Evolutionary conservation across 1,140 invertebrate species (phyloP).

Genomic region (Panagrolaimus sp.): DNA sequence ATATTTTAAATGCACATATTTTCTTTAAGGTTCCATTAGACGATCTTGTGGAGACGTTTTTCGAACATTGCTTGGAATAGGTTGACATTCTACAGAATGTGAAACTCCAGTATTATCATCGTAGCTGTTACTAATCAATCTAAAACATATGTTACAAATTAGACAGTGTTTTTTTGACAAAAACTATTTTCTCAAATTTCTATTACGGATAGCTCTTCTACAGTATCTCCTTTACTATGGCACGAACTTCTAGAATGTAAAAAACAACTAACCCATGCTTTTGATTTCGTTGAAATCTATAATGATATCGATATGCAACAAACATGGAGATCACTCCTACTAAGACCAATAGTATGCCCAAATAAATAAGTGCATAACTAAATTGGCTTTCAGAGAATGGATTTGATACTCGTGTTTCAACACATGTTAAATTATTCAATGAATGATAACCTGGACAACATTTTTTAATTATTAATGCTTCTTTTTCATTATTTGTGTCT

Average conservation of each 20-base stretch:
- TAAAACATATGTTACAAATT: not conserved
- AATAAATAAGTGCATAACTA: not conserved
- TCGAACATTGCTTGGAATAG: not conserved
- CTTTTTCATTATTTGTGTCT: too few species aligned
- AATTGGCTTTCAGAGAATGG: not conserved
- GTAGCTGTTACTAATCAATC: conserved; percentile 6
- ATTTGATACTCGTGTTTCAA: not conserved
- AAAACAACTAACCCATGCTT: not conserved
- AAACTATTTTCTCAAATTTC: too few species aligned
- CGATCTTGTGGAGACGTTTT: too few species aligned
- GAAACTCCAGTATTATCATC: conserved; percentile 2
- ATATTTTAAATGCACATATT: too few species aligned
- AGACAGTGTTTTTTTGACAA: too few species aligned
- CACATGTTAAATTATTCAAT: not conserved
- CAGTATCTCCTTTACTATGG: too few species aligned
- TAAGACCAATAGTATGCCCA: not conserved
- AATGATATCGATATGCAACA: conserved; percentile 3
- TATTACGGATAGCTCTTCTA: too few species aligned
- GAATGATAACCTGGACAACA: not conserved
- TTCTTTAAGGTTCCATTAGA: too few species aligned
- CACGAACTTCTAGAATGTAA: too few species aligned
- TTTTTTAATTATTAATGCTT: not conserved
- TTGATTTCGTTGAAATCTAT: conserved; percentile 9
- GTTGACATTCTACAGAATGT: not conserved
- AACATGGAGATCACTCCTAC: not conserved